phyloP scores from a whole-genome alignment of 2,797 vertebrate genomes.

The Sphaeramia orbicularis region DNA sequence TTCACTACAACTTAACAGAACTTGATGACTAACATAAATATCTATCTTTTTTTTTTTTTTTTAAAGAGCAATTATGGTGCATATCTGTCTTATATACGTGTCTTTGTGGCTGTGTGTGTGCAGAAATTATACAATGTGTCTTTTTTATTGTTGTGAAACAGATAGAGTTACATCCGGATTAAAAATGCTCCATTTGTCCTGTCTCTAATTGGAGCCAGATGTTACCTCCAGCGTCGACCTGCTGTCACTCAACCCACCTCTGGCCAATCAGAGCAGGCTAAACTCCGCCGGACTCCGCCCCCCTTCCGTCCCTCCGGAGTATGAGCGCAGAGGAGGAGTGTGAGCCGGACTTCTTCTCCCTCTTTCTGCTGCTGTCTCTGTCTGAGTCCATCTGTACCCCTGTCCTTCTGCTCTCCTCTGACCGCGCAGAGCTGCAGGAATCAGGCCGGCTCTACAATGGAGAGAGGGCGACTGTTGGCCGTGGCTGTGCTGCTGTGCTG shows the following conservation, averaged over 20 bases:
- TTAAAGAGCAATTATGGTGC: too few relatives aligned
- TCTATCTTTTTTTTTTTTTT: too few relatives aligned
- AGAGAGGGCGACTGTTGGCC: constrained; percentile 58
- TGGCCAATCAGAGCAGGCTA: constrained; percentile 59
- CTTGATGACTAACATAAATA: too few relatives aligned
- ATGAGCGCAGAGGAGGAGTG: constrained; percentile 39
- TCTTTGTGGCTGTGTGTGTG: neutral
- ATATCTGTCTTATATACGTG: too few relatives aligned
- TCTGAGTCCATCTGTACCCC: constrained; percentile 49
- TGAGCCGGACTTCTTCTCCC: constrained; percentile 31
- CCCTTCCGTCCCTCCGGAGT: constrained; percentile 32
- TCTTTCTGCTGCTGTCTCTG: constrained; percentile 51
- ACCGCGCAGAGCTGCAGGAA: constrained; percentile 41
- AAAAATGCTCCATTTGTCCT: constrained; percentile 72
- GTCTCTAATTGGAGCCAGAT: constrained; percentile 73
- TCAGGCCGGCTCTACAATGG: constrained; percentile 61
- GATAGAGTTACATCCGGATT: constrained; percentile 76
- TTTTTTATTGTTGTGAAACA: constrained; percentile 63
- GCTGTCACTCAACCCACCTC: constrained; percentile 59
- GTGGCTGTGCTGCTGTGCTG: constrained; percentile 65
- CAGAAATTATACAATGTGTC: constrained; percentile 14
- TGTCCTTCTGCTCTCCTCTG: constrained; percentile 40
- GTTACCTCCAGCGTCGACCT: constrained; percentile 49
- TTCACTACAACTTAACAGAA: too few relatives aligned
- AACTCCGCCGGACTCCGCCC: constrained; percentile 31